Base-by-base conservation (phyloP, 1,140 invertebrate genomes). In the Dendrolimus punctatus region DNA sequence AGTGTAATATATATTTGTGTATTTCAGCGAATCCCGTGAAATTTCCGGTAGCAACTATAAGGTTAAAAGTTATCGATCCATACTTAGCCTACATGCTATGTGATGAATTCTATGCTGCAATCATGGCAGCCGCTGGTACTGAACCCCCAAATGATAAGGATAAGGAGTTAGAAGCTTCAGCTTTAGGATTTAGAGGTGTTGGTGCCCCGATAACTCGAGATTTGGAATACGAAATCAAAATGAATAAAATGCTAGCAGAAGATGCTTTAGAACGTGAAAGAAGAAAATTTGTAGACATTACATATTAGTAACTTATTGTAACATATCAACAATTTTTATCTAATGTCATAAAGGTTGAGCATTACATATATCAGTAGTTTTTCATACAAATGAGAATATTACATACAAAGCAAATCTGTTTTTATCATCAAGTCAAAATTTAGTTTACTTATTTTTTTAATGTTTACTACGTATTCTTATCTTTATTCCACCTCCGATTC, bases 21-120 rank as follows among this genome's bases (percentile, higher is more conserved):
- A 23, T 64, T 56, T 43, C 54, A 75, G 70, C 23, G 4, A 59
- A 53, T n/a, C 63, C 67, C n/a, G 50, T 58, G 40, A 60, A 51
- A 23, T 48, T 69, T 45, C 62, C 73, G 6, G 46, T 55, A 2
- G 43, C 66, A 6, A 58, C 38, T 6, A 5, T 81, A 9, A 53
- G 71, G 39, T 36, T 81, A 38, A 81, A 81, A 51, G 74, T 79
- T 40, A 46, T 63, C 4, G 71, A 77, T 62, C 69, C 74, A 0
- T 81, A 77, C 43, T 49, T 81, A 40, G 68, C 65, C 0, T 47
- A 79, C 53, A 76, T 74, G 68, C 69, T 66, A 38, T 81, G 78
- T 46, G 62, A 77, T 23, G 58, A 74, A 0, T 38, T 53, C 2
- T 68, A 67, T 8, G 65, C 74, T 5, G 54, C 48, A 0, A 53